Evolutionary conservation across 2,888 invertebrate species (phyloP).

Genomic region (Leucania comma): DNA sequence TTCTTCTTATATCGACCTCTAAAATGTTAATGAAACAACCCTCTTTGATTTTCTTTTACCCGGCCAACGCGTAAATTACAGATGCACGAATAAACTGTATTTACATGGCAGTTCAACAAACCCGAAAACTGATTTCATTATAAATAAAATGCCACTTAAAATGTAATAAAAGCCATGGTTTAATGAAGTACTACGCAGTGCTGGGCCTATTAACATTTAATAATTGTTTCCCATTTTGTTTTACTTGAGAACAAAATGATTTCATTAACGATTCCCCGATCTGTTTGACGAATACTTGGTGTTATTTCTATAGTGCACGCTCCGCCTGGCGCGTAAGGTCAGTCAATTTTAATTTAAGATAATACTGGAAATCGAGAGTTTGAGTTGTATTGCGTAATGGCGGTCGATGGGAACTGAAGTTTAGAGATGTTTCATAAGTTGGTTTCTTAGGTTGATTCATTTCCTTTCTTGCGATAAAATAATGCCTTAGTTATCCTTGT

Average conservation of each 20-base stretch:
- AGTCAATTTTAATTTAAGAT: slow-evolving; percentile 63
- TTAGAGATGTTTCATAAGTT: slow-evolving; percentile 11
- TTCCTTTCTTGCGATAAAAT: not conserved
- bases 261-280: slow-evolving; percentile 70
- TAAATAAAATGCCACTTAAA: slow-evolving; percentile 64
- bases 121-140: slow-evolving; percentile 63
- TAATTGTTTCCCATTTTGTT: slow-evolving; percentile 72
- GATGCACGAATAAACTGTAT: slow-evolving; percentile 50
- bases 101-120: slow-evolving; percentile 57
- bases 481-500: too few species aligned
- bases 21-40: slow-evolving; percentile 40
- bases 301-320: slow-evolving; percentile 69
- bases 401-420: slow-evolving; percentile 6
- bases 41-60: slow-evolving; percentile 50
- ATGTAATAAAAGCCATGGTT: slow-evolving; percentile 65
- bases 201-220: slow-evolving; percentile 69
- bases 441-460: slow-evolving; percentile 1
- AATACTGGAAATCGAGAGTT: slow-evolving; percentile 33
- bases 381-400: slow-evolving; percentile 43
- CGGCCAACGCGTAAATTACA: slow-evolving; percentile 49
- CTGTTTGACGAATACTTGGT: slow-evolving; percentile 72
- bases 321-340: slow-evolving; percentile 63
- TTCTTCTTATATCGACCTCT: slow-evolving; percentile 30
- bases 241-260: slow-evolving; percentile 74
- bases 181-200: slow-evolving; percentile 64